Evolutionary conservation across 2,797 vertebrate genomes (phyloP), one percentile per base, ranked within the genome.

Genomic region (Thripadectes ignobilis): DNA sequence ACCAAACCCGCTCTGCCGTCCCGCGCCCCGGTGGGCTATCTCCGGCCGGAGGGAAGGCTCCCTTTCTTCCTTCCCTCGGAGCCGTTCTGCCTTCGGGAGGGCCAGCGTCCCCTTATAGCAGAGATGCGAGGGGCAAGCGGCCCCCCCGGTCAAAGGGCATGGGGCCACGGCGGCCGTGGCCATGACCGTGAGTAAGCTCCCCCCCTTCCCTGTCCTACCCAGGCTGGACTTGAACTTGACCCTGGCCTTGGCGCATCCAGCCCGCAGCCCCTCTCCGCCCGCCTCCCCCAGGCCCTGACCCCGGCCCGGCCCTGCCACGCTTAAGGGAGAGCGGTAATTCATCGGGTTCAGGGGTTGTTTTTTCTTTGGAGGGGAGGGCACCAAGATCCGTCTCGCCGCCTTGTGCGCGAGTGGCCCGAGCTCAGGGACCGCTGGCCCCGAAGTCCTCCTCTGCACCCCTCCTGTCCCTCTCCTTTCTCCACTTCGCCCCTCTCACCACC

Each of bases 221-320:
- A 36, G 59, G 36, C 73, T 89, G 95, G 91, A 89, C 96, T 69
- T 98, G 98, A 98, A 98, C 98, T 98, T 99, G 98, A 99, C 98
- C 98, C 98, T 98, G 97, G 96, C 94, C 87, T 62, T 74, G 91
- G 83, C 36, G 51, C 22, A 52, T 84, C 88, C 69, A 46, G 29
- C 73, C 69, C 11, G 13, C 89, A 82, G 67, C 41, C 52, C 52
- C 23, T 62, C 91, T 92, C 89, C 43, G 13, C 72, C 80, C 30
- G 48, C 71, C 95, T 95, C 80, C 80, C 96, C 71, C 82, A 68
- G 32, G 78, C 85, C 88, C 89, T 96, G 93, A 96, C 94, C 96
- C 81, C 59, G 58, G 45, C 86, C 92, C 36, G 68, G 92, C 72
- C 68, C 43, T 77, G 89, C 65, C 86, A 80, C 34, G 9, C 91